Percentiles rank a stretch among this genome's conserved stretches.
phyloP scores from a whole-genome alignment of 2,888 invertebrate genomes.

The Drosophila incognita region DNA sequence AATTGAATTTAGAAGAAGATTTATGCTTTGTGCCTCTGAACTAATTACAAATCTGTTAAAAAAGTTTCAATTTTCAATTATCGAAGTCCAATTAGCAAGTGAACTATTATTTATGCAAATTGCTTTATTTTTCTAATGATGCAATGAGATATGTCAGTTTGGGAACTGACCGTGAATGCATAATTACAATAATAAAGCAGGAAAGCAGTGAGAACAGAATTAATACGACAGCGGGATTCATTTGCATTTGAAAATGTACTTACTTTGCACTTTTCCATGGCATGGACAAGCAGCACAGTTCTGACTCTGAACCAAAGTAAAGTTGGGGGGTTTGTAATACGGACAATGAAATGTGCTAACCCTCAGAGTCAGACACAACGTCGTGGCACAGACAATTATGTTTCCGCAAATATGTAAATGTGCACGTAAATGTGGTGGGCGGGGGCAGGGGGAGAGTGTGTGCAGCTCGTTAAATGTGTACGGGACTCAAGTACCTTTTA shows the following conservation, averaged over 20 bases:
- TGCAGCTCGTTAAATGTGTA: conserved; percentile 42
- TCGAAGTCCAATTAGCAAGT: conserved; percentile 34
- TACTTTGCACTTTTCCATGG: conserved; percentile 20
- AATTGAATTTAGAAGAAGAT: background rate
- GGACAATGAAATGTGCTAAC: conserved; percentile 41
- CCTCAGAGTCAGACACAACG: conserved; percentile 24
- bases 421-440: conserved; percentile 39
- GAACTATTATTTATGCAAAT: conserved; percentile 45
- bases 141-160: conserved; percentile 30
- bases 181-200: conserved; percentile 39
- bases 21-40: background rate
- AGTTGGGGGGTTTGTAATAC: background rate
- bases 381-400: conserved; percentile 60
- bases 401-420: conserved; percentile 62
- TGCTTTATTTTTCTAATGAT: conserved; percentile 28
- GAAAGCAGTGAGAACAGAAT: conserved; percentile 28
- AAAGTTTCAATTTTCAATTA: conserved; percentile 28
- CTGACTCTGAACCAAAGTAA: background rate
- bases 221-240: conserved; percentile 60
- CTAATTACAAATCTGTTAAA: background rate
- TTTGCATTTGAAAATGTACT: conserved; percentile 65
- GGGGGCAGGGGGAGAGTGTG: conserved; percentile 7
- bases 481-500: conserved; percentile 53
- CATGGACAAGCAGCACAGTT: background rate
- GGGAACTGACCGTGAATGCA: conserved; percentile 24